Conservation (phyloP, 2,888 invertebrate species). For the Iphiclides podalirius region DNA sequence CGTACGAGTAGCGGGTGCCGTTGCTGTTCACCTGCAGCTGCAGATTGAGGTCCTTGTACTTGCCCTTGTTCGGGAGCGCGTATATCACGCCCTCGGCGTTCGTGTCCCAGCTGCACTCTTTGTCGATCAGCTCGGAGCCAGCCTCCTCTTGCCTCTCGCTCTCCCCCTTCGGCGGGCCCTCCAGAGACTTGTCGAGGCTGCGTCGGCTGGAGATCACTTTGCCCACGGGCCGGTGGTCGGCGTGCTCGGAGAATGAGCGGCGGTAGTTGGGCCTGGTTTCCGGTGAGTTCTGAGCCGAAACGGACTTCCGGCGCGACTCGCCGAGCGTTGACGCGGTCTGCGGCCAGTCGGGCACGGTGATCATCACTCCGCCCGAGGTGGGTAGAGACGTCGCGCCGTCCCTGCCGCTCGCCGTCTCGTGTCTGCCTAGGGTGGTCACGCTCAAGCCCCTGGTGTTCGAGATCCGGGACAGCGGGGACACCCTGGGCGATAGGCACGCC, state of each 20-base stretch:
- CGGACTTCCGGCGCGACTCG: constrained; percentile 57
- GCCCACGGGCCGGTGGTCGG: constrained; percentile 56
- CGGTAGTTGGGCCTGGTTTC: constrained; percentile 71
- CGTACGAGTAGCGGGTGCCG: constrained; percentile 71
- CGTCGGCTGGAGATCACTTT: constrained; percentile 72
- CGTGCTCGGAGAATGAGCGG: constrained; percentile 72
- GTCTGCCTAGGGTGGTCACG: constrained; percentile 69
- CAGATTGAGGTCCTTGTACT: constrained; percentile 71
- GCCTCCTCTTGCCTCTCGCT: constrained; percentile 66
- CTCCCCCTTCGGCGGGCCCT: constrained; percentile 41
- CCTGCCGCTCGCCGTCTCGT: constrained; percentile 53
- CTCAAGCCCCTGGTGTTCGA: constrained; percentile 67
- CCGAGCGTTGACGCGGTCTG: constrained; percentile 55
- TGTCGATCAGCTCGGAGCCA: constrained; percentile 73
- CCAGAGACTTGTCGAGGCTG: constrained; percentile 64
- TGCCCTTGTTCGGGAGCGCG: constrained; percentile 74
- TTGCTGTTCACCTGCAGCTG: constrained; percentile 74
- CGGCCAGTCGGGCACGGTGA: constrained; percentile 83
- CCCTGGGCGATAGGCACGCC: constrained; percentile 86
- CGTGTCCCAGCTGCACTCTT: constrained; percentile 81
- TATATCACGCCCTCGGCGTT: constrained; percentile 76
- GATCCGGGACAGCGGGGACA: constrained; percentile 57
- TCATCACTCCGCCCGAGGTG: constrained; percentile 80
- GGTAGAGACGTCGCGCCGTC: constrained; percentile 70
- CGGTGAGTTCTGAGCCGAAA: constrained; percentile 69